These are phyloP conservation scores for Caenorhabditis wallacei DNA, from an alignment of 2,888 invertebrate species.

Conservation along the genomic window DNA sequence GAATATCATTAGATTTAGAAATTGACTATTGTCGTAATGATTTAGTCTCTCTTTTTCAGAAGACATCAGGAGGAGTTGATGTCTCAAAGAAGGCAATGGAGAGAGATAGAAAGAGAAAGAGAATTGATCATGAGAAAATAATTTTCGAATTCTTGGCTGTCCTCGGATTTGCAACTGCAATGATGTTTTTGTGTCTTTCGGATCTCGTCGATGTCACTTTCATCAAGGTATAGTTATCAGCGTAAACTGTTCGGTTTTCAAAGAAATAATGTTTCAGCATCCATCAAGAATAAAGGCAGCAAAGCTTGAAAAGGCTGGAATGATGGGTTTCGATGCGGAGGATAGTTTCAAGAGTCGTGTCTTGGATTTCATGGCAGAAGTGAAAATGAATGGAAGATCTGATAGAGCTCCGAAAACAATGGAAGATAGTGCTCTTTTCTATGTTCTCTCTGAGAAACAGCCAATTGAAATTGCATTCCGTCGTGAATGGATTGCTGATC, in stretches of 20 bases:
- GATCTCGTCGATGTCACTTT: not conserved
- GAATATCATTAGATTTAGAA: no score
- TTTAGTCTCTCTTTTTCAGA: not conserved
- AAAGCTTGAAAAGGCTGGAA: not conserved
- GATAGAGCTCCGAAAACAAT: not conserved
- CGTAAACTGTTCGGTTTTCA: not conserved
- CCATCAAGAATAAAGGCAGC: not conserved
- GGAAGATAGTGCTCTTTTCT: not conserved
- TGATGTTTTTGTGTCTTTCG: not conserved
- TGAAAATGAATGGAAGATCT: constrained; percentile 1
- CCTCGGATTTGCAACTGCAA: not conserved
- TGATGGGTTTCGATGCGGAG: not conserved
- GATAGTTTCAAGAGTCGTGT: not conserved
- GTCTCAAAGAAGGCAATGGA: not conserved
- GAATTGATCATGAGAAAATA: not conserved
- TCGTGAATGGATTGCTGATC: constrained; percentile 21
- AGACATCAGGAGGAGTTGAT: not conserved
- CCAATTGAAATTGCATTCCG: constrained; percentile 28
- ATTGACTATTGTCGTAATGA: no score
- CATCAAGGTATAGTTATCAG: not conserved
- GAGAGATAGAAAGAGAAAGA: not conserved
- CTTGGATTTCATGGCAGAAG: not conserved
- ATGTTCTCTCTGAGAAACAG: constrained; percentile 19
- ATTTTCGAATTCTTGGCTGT: constrained; percentile 4
- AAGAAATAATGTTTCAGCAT: not conserved